These are phyloP conservation scores for Popillia japonica DNA, from an alignment of 1,140 invertebrate genomes.

Conservation along the genomic window DNA sequence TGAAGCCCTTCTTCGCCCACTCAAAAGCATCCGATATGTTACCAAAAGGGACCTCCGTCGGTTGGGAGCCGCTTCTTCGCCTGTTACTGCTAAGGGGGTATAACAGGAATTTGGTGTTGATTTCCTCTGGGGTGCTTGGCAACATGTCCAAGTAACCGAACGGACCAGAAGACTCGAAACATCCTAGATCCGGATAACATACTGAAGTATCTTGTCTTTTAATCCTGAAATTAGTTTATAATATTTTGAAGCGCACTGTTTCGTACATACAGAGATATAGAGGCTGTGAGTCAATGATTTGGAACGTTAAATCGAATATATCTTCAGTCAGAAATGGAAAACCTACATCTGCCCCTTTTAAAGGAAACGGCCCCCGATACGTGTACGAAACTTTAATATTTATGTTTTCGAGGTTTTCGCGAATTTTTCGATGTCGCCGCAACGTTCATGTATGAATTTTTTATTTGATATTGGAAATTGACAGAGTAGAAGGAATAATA, in stretches of 20 bases:
- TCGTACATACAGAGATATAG: too few relatives aligned
- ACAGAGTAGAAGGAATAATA: too few relatives aligned
- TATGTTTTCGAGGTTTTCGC: too few relatives aligned
- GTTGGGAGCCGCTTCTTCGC: constrained; percentile 65
- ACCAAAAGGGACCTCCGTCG: constrained; percentile 72
- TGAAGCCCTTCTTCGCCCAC: constrained; percentile 71
- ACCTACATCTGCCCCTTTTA: too few relatives aligned
- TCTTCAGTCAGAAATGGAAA: too few relatives aligned
- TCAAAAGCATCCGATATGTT: constrained; percentile 72
- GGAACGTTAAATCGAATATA: not conserved
- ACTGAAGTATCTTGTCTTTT: constrained; percentile 74
- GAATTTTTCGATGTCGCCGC: too few relatives aligned
- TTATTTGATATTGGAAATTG: too few relatives aligned
- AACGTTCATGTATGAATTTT: too few relatives aligned
- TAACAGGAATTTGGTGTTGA: constrained; percentile 80
- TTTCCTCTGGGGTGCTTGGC: constrained; percentile 86
- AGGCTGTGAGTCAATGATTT: not conserved
- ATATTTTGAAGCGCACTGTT: not conserved
- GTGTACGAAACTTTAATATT: too few relatives aligned
- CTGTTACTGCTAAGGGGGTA: constrained; percentile 63
- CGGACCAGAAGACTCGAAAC: constrained; percentile 90
- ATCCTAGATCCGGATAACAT: constrained; percentile 92
- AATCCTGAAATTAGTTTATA: constrained; percentile 48
- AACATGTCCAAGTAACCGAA: constrained; percentile 92
- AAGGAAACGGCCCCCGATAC: too few relatives aligned